Evolutionary conservation across 2,888 invertebrate genomes (phyloP).

Genomic region (Bellardia pandia): DNA sequence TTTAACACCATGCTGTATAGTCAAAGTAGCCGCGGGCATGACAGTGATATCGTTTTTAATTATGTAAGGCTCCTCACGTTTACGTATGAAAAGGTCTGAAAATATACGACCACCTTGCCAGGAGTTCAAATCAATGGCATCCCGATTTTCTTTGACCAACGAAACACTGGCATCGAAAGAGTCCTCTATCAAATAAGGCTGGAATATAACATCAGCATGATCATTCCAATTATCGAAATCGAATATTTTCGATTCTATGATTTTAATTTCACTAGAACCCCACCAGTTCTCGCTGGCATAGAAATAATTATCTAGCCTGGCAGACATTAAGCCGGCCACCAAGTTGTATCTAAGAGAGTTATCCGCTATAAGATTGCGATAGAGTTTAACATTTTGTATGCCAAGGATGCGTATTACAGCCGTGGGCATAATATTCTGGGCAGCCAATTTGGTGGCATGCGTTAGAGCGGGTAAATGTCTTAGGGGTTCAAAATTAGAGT

Average conservation of each 20-base stretch:
- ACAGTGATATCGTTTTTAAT: conserved; percentile 96
- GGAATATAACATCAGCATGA: conserved; percentile 95
- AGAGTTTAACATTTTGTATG: conserved; percentile 96
- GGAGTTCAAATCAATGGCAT: conserved; percentile 87
- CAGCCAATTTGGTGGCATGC: conserved; percentile 74
- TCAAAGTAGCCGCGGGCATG: conserved; percentile 95
- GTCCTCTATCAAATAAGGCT: conserved; percentile 93
- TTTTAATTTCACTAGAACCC: conserved; percentile 91
- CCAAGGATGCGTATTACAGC: conserved; percentile 96
- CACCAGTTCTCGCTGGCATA: conserved; percentile 98
- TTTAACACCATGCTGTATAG: conserved; percentile 94
- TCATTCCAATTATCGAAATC: conserved; percentile 99
- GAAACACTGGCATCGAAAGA: conserved; percentile 91
- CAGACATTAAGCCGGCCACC: conserved; percentile 95
- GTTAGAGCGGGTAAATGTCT: conserved; percentile 68
- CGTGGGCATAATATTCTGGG: conserved; percentile 85
- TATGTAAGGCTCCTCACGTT: conserved; percentile 89
- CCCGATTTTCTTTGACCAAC: conserved; percentile 85
- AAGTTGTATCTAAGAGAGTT: conserved; percentile 95
- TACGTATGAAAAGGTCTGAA: conserved; percentile 87
- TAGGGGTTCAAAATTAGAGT: conserved; percentile 83
- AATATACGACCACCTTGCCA: conserved; percentile 90
- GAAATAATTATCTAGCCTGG: conserved; percentile 93
- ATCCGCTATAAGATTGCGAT: conserved; percentile 93
- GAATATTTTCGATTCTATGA: conserved; percentile 94